phyloP scores from a whole-genome alignment of 2,797 vertebrate genomes.

The Nasua narica region DNA sequence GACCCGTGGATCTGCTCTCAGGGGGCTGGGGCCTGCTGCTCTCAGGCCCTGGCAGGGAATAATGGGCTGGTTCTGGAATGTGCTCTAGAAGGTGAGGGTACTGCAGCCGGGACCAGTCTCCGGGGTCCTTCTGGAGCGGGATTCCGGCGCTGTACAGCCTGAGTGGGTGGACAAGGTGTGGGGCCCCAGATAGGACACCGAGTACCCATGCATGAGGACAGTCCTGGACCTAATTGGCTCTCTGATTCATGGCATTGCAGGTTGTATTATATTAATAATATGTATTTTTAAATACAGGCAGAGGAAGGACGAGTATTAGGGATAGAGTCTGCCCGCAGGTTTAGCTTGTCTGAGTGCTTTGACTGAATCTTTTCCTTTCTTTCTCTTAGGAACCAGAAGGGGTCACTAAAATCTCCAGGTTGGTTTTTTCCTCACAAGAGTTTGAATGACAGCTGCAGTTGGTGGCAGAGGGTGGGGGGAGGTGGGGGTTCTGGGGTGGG shows the following conservation, averaged over 20 bases:
- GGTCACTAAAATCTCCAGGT: not conserved
- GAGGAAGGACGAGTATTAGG: not conserved
- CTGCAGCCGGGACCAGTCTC: not conserved
- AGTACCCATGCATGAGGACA: not conserved
- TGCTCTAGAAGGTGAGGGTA: not conserved
- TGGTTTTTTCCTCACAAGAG: not conserved
- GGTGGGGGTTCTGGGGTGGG: not conserved
- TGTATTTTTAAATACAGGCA: not conserved
- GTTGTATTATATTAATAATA: not conserved
- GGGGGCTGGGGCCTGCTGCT: too few species aligned
- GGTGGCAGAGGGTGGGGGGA: accelerated
- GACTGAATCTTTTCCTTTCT: not conserved
- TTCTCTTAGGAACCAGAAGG: not conserved
- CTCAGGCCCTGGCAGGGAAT: not conserved
- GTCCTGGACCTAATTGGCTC: not conserved
- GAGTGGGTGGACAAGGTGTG: too few species aligned
- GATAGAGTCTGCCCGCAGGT: not conserved
- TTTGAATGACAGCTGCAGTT: not conserved
- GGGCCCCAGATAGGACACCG: too few species aligned
- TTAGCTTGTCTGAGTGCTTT: not conserved
- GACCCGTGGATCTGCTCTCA: not conserved
- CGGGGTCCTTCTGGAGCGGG: not conserved
- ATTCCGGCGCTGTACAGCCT: accelerated
- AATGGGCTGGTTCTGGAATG: not conserved
- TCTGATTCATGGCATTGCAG: not conserved